phyloP scores from a whole-genome alignment of 2,113 vertebrate species.

The Catharus bicknelli region DNA sequence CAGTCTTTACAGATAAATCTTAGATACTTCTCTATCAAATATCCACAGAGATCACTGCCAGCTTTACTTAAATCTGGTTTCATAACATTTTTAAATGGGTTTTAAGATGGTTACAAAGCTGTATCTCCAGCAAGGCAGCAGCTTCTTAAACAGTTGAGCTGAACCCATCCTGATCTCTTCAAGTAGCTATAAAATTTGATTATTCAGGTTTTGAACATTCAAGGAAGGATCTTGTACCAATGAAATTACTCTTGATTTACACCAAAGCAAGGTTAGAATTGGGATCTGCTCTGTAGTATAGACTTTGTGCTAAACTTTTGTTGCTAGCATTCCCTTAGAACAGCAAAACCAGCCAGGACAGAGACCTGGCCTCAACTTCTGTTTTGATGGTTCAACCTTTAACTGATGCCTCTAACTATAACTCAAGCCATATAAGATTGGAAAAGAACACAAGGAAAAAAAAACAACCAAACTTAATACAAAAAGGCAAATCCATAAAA shows the following conservation, averaged over 20 bases:
- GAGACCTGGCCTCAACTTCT: neutral
- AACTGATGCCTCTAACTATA: neutral
- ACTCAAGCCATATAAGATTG: slow-evolving; percentile 43
- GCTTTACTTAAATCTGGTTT: slow-evolving; percentile 2
- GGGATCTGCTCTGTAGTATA: neutral
- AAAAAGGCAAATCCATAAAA: slow-evolving; percentile 68
- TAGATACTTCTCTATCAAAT: slow-evolving; percentile 61
- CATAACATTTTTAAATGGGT: neutral
- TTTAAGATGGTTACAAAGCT: neutral
- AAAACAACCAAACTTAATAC: slow-evolving; percentile 13
- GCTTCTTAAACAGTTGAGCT: neutral
- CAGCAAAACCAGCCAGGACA: slow-evolving; percentile 29
- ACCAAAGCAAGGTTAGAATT: slow-evolving; percentile 24
- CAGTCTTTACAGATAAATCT: slow-evolving; percentile 59
- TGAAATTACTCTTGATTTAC: neutral
- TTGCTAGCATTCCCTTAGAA: slow-evolving; percentile 36
- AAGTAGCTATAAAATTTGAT: neutral
- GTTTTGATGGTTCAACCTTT: neutral
- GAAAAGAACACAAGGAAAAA: slow-evolving; percentile 59
- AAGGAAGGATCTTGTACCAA: neutral
- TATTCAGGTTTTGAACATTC: neutral
- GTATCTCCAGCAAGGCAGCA: neutral
- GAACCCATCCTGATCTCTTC: neutral
- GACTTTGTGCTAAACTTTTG: neutral
- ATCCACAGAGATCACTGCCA: neutral